Base-by-base conservation (phyloP, 2,797 vertebrate genomes). In the Characodon lateralis region DNA sequence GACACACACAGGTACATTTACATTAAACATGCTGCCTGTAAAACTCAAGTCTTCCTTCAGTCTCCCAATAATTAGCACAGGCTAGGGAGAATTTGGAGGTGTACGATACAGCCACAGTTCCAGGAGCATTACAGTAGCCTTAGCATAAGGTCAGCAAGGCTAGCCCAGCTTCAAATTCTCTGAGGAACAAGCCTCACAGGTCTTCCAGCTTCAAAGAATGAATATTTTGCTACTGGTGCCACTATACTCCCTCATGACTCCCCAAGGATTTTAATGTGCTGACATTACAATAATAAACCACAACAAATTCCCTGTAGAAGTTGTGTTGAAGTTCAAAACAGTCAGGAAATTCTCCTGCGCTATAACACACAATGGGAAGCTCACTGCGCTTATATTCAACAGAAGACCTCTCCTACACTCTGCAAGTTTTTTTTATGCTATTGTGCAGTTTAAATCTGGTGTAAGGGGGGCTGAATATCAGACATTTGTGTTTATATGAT, bases 371-470 rank as follows among this genome's bases (percentile, higher is more conserved):
- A 26, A 69, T 1, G 41, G 7, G 12, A 46, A 46, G 66, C 24
- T 69, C 13, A 26, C 0, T 46, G 12, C 0, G 13, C 41, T 69
- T 7, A 69, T 69, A 69, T 69, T 69, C 35, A 69, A 69, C 41
- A 69, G 41, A 26, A 48, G 43, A 46, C 46, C 66, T 69, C 24
- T 48, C 43, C 24, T 16, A 18, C 41, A 69, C 43, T 24, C 43
- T 26, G 14, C 13, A 26, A 69, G 5, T 8, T 26, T 48, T 53
- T 53, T 68, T 69, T 69, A 69, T 69, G 14, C 24, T n/a, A 69
- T 16, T 69, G 24, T 48, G 12, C 66, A 69, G 66, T 48, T 69
- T 69, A 16, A 69, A 46, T 48, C 66, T 69, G 41, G 66, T 69
- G 24, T 26, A 43, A 69, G n/a, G 43, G 24, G 22, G 24, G 5